phyloP scores from a whole-genome alignment of 1,140 invertebrate genomes.

The Lordiphosa mommai region DNA sequence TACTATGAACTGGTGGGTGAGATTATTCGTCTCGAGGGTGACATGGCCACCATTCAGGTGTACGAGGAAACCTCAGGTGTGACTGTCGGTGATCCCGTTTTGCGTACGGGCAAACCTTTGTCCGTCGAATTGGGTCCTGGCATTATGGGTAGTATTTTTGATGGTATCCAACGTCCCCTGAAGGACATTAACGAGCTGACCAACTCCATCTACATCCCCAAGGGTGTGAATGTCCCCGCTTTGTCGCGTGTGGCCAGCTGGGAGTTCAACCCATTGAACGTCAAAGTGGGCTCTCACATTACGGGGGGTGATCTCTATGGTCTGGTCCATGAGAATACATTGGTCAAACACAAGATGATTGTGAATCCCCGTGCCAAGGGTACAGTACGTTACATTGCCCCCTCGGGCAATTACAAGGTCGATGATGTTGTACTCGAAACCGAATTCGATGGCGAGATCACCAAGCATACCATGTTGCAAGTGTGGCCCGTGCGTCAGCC shows the following conservation, averaged over 20 bases:
- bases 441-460: slow-evolving; percentile 98
- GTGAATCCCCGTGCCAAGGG: slow-evolving; percentile 96
- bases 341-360: slow-evolving; percentile 98
- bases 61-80: slow-evolving; percentile 99
- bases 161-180: slow-evolving; percentile 99
- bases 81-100: slow-evolving; percentile 99
- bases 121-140: slow-evolving; percentile 98
- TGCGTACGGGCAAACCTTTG: slow-evolving; percentile 98
- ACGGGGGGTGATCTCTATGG: slow-evolving; percentile 99
- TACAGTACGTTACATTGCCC: slow-evolving; percentile 96
- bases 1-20: slow-evolving; percentile 99
- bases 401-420: slow-evolving; percentile 96
- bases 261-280: slow-evolving; percentile 96
- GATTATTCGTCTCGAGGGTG: slow-evolving; percentile 99
- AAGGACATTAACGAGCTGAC: slow-evolving; percentile 94
- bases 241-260: slow-evolving; percentile 90
- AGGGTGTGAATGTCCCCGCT: slow-evolving; percentile 97
- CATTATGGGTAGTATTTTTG: slow-evolving; percentile 99
- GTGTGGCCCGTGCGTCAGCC: slow-evolving; percentile 98
- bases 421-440: slow-evolving; percentile 97
- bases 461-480: slow-evolving; percentile 96
- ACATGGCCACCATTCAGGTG: slow-evolving; percentile 99
- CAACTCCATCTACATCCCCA: slow-evolving; percentile 92
- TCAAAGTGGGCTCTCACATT: slow-evolving; percentile 96
- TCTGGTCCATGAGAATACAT: slow-evolving; percentile 96